A percentile compares a stretch with the other conserved stretches of the same genome.
Conservation (phyloP, 2,113 vertebrate genomes). For the Lathamus discolor region DNA sequence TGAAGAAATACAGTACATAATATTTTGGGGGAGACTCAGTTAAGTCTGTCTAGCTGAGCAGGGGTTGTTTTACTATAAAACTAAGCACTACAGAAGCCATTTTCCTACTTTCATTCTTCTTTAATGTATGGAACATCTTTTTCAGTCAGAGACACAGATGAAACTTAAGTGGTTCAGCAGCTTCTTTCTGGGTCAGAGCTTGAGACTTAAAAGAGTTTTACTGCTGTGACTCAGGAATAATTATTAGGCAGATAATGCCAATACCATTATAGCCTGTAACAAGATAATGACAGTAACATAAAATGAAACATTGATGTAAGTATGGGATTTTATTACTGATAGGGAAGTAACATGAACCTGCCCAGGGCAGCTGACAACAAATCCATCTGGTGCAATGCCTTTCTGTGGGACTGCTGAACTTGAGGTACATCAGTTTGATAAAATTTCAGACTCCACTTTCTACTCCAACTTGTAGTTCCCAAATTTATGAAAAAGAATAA, state of each 20-base stretch:
- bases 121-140: conserved; percentile 14
- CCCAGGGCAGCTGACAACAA: background rate
- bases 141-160: background rate
- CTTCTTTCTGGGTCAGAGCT: background rate
- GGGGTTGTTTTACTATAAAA: background rate
- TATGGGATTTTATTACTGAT: background rate
- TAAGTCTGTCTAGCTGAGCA: background rate
- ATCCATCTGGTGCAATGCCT: background rate
- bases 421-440: background rate
- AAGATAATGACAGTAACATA: conserved; percentile 26
- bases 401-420: background rate
- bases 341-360: background rate
- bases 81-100: background rate
- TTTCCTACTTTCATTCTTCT: background rate
- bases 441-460: background rate
- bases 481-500: background rate
- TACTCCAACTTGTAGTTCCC: background rate
- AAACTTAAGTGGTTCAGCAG: conserved; percentile 24
- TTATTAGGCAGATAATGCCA: conserved; percentile 26
- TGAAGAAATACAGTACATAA: background rate
- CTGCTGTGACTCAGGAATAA: background rate
- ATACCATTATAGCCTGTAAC: conserved; percentile 10
- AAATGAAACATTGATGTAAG: background rate
- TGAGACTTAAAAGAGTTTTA: background rate
- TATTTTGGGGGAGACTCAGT: background rate